Base-by-base conservation (phyloP, 30 jellyfish, hydroid and myxozoan species). In the Turritopsis rubra region DNA sequence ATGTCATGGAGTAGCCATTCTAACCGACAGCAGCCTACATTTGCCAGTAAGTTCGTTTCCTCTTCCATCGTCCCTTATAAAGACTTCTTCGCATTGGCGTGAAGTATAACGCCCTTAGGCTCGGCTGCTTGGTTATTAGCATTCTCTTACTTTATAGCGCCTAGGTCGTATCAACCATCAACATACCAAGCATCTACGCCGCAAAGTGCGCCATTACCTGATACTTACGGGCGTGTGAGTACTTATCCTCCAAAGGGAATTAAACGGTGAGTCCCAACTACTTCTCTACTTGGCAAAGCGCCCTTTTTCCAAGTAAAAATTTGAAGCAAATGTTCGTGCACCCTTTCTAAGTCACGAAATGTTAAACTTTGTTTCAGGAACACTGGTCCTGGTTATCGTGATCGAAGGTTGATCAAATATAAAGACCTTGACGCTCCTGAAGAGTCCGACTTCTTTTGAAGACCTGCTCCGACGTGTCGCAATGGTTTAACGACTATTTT, bases 371-470 rank as follows among this genome's bases (percentile, higher is more conserved):
- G 54, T 70, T 70, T 65, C 8, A 29, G 71, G 73, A 28, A 25
- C 79, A 79, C 80, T 21, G 85, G 81, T 19, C 85, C 81, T 26
- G 85, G 54, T 53, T 82, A 26, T 28, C 75, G 88, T 26, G 88
- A 82, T 28, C 87, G 88, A 27, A 84, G 85, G 53, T 30, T 85
- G 31, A 90, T 91, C 52, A 83, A 81, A 22, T 91, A 91, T 87
- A 68, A 79, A 80, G 96, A 91, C 66, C 86, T 91, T 20, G 98
- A 91, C 79, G 98, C 98, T 31, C 90, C 90, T 52, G 98, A 87
- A 53, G 96, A 87, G 29, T 20, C 94, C 85, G 98, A 91, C 68
- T 91, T 91, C 86, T 91, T 91, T 71, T 91, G 79, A 72, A 30
- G 9, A 21, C 60, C 13, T 41, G 5, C 60, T 5, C 72, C 28